Base-by-base conservation (phyloP, 2,113 vertebrate genomes). In the Paramormyrops kingsleyae region DNA sequence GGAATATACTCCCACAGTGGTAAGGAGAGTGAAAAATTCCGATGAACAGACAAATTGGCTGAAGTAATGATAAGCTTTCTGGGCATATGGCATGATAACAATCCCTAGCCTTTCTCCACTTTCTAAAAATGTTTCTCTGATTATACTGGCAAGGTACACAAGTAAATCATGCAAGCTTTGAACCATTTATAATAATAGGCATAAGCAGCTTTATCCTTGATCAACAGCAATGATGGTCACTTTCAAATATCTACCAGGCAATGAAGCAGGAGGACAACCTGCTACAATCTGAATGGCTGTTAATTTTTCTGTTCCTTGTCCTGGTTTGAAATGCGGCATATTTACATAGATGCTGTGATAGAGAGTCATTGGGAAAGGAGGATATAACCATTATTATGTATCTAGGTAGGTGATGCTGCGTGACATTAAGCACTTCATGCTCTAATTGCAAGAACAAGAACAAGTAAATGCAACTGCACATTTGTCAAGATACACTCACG, bases 361-460 rank as follows among this genome's bases (percentile, higher is more conserved):
- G 62, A 47, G 59, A 88, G 35, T n/a, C n/a, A 21, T 2, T 21
- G 44, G 35, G 87, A 44, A n/a, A 88, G 62, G 62, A n/a, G 15
- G 24, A 24, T 49, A 50, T 19, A 21, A 17, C 56, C 87, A 77
- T 35, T 47, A 62, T 52, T 88, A 77, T 35, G 44, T 70, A 74
- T 52, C 24, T 50, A 50, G 44, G 88, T 46, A 46, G 47, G 15
- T 15, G 44, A 50, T 77, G 13, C 39, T 13, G 44, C 12, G 0
- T 49, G 42, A 46, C 35, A 42, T 44, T 83, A 39, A 42, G 19
- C 83, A 86, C 46, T 50, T n/a, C n/a, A 24, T 50, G 83, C 19
- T 49, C 39, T 47, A 59, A 91, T 52, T 85, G 90, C 31, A 88
- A 8, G 49, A 19, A 87, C 62, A 27, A 39, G n/a, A 31, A 80